Evolutionary conservation across 2,888 invertebrate genomes (phyloP), one percentile per base, ranked within the genome.

Genomic region (Cheilosia soror): DNA sequence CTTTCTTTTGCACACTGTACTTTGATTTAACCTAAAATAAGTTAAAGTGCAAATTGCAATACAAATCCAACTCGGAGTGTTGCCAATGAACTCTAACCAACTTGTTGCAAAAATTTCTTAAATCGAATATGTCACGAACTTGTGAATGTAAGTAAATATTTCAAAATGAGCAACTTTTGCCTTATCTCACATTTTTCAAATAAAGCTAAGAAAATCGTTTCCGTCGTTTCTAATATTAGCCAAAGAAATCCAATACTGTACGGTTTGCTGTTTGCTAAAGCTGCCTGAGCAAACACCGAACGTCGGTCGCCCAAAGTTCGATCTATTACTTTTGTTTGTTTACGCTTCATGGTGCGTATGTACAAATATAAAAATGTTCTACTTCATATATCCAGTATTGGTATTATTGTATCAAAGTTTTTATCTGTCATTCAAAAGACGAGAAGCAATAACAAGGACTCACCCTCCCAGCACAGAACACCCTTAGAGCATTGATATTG

Each of bases 261-360:
- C 6, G 76, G 71, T 77, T 76, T 77, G 55, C 47, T 33, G 81
- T 85, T 85, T 85, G 71, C 49, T 20, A 63, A 81, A 76, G 85
- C 85, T 72, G 85, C 80, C 72, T 85, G 77, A 53, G 81, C 85
- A 85, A 85, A 85, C 85, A 85, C 62, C 25, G 63, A 81, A 81
- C 80, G 76, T 80, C 79, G 20, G 73, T 73, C 69, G 80, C 55
- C 55, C 71, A 25, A 63, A 81, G 44, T 81, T 85, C 81, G 81
- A 81, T 77, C 85, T 80, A 76, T 85, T 85, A 76, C 81, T 85
- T 76, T 47, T 84, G 75, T 85, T 81, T 85, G 81, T 81, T 81
- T 77, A 72, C 81, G 81, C 53, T 81, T 47, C 77, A 66, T 82
- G 51, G 5, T 44, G 5, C 42, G 33, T 42, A 27, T 5, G 55